Base-by-base conservation (phyloP, 1,140 invertebrate species). In the Drosophila nigromelanica region DNA sequence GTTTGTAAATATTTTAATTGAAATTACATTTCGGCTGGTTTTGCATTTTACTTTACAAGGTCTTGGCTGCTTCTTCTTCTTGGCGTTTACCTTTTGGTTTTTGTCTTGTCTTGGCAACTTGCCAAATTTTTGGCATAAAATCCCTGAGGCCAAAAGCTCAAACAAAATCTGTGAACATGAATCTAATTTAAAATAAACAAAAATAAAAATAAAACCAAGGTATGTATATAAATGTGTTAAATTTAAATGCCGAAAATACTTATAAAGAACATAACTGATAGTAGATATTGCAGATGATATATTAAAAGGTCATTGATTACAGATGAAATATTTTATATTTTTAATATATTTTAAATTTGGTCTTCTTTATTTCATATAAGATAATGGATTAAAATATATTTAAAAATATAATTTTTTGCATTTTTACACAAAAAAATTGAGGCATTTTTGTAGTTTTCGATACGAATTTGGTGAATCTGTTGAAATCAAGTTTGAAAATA, bases 1-100 rank as follows among this genome's bases (percentile, higher is more conserved):
- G 71, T 74, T 62, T 70, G 72, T 51, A 62, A 82, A 77, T 72
- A 89, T 87, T 87, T 89, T 89, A 82, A 87, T 89, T 82, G 76
- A 89, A 89, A 82, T 83, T 79, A 71, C 72, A 79, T 73, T 83
- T 87, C 70, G 72, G 68, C 69, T 58, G 50, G 37, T 33, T 59
- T 33, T 37, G 52, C 51, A 54, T 15, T 43, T 58, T 40, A 18
- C 39, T 37, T 71, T 24, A 52, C 69, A 51, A 45, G 33, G 30
- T 59, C 56, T 67, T 45, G 45, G 45, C 52, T 15, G 24, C 21
- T 48, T 47, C n/a, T 39, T 47, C 33, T 33, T 24, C 62, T 40
- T 42, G 18, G 40, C 66, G 50, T 56, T 48, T 30, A 60, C 40
- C 75, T 67, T 33, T 14, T 47, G 39, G 39, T 30, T 18, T 58